phyloP scores from a whole-genome alignment of 1,140 invertebrate genomes.

The Atopsyche davidsoni region DNA sequence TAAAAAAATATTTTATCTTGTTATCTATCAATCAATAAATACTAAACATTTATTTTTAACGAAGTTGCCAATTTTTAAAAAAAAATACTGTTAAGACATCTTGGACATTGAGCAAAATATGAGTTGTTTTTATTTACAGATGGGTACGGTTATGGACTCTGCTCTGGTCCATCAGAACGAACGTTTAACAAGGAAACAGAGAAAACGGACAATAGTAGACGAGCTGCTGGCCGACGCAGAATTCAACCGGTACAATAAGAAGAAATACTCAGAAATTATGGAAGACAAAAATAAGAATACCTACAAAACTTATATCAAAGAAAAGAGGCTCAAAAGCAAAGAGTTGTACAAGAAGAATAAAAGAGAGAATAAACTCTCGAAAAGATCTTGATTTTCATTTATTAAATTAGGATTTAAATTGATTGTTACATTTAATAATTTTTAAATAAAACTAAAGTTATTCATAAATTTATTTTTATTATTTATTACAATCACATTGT shows the following conservation, averaged over 20 bases:
- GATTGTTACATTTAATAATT: too few relatives aligned
- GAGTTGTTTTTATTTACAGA: conserved; percentile 42
- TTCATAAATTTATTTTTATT: too few relatives aligned
- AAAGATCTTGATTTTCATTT: conserved; percentile 1
- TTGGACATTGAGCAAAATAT: too few relatives aligned
- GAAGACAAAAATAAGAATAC: conserved; percentile 60
- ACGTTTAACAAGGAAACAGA: conserved; percentile 76
- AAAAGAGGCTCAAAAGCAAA: conserved; percentile 45
- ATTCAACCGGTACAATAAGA: conserved; percentile 79
- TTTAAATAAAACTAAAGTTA: too few relatives aligned
- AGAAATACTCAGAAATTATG: conserved; percentile 74
- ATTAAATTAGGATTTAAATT: too few relatives aligned
- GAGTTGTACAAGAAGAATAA: conserved; percentile 41
- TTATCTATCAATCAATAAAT: neutral
- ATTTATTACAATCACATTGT: too few relatives aligned
- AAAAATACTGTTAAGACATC: too few relatives aligned
- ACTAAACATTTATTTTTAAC: conserved; percentile 5
- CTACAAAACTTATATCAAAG: conserved; percentile 46
- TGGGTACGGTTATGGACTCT: conserved; percentile 69
- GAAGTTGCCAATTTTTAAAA: too few relatives aligned
- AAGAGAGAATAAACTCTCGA: conserved; percentile 16
- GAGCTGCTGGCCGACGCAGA: conserved; percentile 86
- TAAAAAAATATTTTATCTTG: neutral
- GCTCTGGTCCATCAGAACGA: conserved; percentile 67
- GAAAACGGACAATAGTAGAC: conserved; percentile 85